Evolutionary conservation across 2,888 invertebrate species (phyloP).

Genomic region (Celastrina argiolus): DNA sequence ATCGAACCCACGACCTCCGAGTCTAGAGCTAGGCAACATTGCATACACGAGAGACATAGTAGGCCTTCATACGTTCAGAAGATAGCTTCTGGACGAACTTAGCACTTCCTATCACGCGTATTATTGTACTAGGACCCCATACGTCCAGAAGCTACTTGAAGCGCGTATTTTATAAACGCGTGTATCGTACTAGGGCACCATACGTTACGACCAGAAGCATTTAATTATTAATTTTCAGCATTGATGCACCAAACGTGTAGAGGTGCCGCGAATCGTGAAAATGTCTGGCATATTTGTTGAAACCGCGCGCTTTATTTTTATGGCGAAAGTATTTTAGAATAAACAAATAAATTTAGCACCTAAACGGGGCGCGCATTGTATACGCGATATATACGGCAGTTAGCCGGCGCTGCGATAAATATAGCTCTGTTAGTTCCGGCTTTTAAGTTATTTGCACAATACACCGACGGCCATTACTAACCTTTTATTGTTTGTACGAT

Average conservation of each 20-base stretch:
- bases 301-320: constrained; percentile 1
- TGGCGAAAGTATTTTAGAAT: constrained; percentile 18
- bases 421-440: constrained; percentile 25
- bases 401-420: constrained; percentile 23
- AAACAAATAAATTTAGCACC: constrained; percentile 22
- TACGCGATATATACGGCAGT: constrained; percentile 23
- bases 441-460: constrained; percentile 27
- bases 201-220: too few relatives aligned
- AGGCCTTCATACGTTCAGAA: too few relatives aligned
- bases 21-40: too few relatives aligned
- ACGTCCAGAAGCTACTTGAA: too few relatives aligned
- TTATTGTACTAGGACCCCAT: too few relatives aligned
- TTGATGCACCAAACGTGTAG: neutral
- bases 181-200: too few relatives aligned
- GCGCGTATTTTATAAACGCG: too few relatives aligned
- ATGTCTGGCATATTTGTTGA: neutral
- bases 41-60: too few relatives aligned
- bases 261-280: neutral
- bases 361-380: constrained; percentile 23
- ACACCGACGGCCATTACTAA: constrained; percentile 19
- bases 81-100: too few relatives aligned
- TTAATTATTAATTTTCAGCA: neutral
- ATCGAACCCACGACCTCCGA: too few relatives aligned
- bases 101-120: too few relatives aligned
- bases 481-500: constrained; percentile 23